These are phyloP conservation scores for Choreutis nemorana DNA, from an alignment of 2,888 invertebrate genomes.

Conservation along the genomic window DNA sequence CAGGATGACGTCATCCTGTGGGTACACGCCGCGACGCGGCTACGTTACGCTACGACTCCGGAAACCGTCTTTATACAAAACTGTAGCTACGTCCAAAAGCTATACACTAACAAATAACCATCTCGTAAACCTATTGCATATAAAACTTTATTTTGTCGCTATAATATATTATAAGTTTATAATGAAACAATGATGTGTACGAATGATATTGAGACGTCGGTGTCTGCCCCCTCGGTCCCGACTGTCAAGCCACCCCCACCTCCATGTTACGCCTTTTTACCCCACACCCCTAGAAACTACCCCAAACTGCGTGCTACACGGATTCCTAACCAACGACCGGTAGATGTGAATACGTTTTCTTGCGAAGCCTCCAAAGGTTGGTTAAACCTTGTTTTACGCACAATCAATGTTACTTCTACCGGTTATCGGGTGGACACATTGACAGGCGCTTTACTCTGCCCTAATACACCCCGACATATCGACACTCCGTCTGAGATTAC, in stretches of 20 bases:
- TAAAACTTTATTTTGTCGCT: constrained; percentile 20
- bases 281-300: constrained; percentile 1
- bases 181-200: constrained; percentile 54
- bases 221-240: constrained; percentile 11
- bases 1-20: too few relatives aligned
- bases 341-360: too few relatives aligned
- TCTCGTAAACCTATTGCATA: constrained; percentile 25
- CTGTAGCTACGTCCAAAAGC: constrained; percentile 44
- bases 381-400: too few relatives aligned
- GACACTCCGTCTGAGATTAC: too few relatives aligned
- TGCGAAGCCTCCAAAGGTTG: too few relatives aligned
- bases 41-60: constrained; percentile 14
- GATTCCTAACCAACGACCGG: too few relatives aligned
- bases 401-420: too few relatives aligned
- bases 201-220: constrained; percentile 41
- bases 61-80: constrained; percentile 24
- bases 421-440: too few relatives aligned
- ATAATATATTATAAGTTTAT: constrained; percentile 28
- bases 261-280: constrained; percentile 3
- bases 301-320: constrained; percentile 4
- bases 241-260: constrained; percentile 6
- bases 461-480: too few relatives aligned
- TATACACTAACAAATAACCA: constrained; percentile 48
- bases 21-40: constrained; percentile 20
- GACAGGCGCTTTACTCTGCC: too few relatives aligned